These are phyloP conservation scores for Anaspis maculata DNA, from an alignment of 2,888 invertebrate species.

Conservation along the genomic window DNA sequence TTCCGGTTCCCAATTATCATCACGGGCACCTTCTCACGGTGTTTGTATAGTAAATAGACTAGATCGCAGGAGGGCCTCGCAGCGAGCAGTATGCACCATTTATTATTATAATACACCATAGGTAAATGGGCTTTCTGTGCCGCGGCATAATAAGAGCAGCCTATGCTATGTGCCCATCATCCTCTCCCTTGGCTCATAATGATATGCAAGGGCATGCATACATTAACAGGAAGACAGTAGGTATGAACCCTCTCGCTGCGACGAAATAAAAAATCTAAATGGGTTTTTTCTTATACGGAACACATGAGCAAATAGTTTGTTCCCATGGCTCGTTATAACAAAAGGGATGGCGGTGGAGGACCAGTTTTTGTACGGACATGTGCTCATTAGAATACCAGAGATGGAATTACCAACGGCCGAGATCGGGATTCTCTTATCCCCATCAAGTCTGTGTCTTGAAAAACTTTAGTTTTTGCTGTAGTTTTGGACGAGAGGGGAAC, in stretches of 20 bases:
- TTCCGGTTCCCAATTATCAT: neutral
- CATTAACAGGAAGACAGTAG: conserved; percentile 38
- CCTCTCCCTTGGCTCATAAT: conserved; percentile 27
- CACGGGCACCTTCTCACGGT: neutral
- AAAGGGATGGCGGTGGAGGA: conserved; percentile 17
- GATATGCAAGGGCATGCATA: conserved; percentile 39
- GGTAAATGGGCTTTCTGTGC: conserved; percentile 29
- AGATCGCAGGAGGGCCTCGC: too few relatives aligned
- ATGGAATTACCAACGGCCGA: conserved; percentile 6
- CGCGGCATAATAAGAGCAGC: conserved; percentile 29
- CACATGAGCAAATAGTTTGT: conserved; percentile 35
- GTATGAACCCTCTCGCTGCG: conserved; percentile 33
- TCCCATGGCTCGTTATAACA: conserved; percentile 21
- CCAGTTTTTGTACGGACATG: conserved; percentile 18
- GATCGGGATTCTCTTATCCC: neutral
- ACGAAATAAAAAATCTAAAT: conserved; percentile 23
- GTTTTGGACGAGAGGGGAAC: too few relatives aligned
- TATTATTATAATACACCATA: too few relatives aligned
- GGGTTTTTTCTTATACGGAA: conserved; percentile 34
- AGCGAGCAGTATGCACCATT: too few relatives aligned
- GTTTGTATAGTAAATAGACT: too few relatives aligned
- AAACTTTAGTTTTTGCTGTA: too few relatives aligned
- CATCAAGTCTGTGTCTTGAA: too few relatives aligned
- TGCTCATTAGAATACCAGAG: conserved; percentile 15
- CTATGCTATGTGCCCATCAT: too few relatives aligned